Conservation (phyloP, 2,113 vertebrate species). For the Corythaeola cristata region DNA sequence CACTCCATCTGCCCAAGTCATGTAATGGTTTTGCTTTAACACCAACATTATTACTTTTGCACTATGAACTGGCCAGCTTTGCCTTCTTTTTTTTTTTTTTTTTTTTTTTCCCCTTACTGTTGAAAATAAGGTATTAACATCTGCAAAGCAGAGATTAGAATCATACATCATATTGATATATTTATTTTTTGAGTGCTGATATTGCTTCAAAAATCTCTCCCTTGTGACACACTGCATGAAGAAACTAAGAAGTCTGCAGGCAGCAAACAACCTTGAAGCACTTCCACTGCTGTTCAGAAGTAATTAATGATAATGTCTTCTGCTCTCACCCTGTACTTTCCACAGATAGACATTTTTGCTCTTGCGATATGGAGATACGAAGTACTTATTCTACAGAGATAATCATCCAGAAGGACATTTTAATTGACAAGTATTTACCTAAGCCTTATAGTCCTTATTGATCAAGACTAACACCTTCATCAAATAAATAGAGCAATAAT, state of each 20-base stretch:
- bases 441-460: not conserved
- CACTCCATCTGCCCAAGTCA: not conserved
- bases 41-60: not conserved
- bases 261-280: slow-evolving; percentile 48
- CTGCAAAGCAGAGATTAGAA: slow-evolving; percentile 50
- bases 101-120: not conserved
- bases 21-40: not conserved
- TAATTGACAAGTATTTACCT: not conserved
- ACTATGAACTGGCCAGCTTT: not conserved
- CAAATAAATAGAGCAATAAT: not conserved
- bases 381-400: not conserved
- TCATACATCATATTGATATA: slow-evolving; percentile 41
- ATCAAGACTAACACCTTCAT: not conserved
- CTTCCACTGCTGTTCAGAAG: slow-evolving; percentile 22
- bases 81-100: not conserved
- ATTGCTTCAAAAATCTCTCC: slow-evolving; percentile 53
- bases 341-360: not conserved
- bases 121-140: slow-evolving; percentile 28
- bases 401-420: not conserved
- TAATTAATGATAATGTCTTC: slow-evolving; percentile 49
- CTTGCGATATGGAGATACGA: not conserved
- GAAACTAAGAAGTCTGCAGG: slow-evolving; percentile 47
- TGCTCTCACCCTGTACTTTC: not conserved
- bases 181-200: not conserved
- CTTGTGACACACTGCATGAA: slow-evolving; percentile 16